These are phyloP conservation scores for Coelogynopora nodosa DNA, from an alignment of 2,888 invertebrate genomes.

Conservation along the genomic window DNA sequence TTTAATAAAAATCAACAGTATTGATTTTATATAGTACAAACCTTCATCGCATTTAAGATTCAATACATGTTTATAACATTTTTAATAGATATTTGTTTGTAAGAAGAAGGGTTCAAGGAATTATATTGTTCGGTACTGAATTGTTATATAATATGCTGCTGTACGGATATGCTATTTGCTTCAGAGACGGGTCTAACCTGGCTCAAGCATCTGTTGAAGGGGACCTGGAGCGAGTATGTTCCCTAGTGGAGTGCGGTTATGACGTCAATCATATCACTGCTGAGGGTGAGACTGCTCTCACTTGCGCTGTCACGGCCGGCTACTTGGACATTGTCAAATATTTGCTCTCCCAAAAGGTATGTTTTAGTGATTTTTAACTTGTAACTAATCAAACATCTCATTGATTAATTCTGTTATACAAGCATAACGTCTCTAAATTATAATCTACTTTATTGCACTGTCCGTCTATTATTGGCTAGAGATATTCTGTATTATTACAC, in stretches of 20 bases:
- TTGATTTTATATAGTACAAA: too few species aligned
- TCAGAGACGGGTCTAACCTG: slow-evolving; percentile 22
- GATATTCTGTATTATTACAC: too few species aligned
- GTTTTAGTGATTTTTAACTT: too few species aligned
- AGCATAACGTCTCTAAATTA: not conserved
- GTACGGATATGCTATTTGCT: not conserved
- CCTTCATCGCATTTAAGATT: too few species aligned
- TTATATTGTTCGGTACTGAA: not conserved
- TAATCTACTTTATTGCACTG: too few species aligned
- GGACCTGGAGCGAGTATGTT: slow-evolving; percentile 21
- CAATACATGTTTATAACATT: too few species aligned
- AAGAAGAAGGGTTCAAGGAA: too few species aligned
- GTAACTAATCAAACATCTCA: not conserved
- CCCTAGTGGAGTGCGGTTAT: slow-evolving; percentile 35
- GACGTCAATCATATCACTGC: slow-evolving; percentile 41
- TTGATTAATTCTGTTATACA: not conserved
- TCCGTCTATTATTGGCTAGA: too few species aligned
- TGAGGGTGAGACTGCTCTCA: slow-evolving; percentile 73
- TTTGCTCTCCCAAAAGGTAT: slow-evolving; percentile 65
- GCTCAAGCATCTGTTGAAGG: slow-evolving; percentile 26
- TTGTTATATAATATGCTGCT: too few species aligned
- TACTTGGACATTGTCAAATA: slow-evolving; percentile 83
- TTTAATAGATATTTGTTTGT: too few species aligned
- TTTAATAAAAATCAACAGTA: too few species aligned
- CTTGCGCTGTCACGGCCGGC: slow-evolving; percentile 92